Evolutionary conservation across 2,888 invertebrate species (phyloP).

Genomic region (Ornithoptera priamus): DNA sequence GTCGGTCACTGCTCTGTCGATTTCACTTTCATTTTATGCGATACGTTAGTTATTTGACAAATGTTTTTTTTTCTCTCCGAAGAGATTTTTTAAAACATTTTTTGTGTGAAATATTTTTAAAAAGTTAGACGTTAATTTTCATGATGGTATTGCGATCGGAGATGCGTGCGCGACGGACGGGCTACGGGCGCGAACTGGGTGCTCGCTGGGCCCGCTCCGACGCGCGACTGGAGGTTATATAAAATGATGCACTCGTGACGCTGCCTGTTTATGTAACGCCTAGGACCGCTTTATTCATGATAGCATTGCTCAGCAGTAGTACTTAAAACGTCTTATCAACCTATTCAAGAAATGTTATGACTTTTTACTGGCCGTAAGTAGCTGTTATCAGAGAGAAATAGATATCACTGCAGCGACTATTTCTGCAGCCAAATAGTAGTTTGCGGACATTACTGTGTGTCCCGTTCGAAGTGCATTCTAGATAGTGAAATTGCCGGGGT

Average conservation of each 20-base stretch:
- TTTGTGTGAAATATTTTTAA: constrained; percentile 31
- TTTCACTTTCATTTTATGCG: constrained; percentile 72
- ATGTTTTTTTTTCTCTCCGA: constrained; percentile 26
- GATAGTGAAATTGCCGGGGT: too few species aligned
- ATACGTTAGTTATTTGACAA: constrained; percentile 29
- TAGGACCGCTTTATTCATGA: constrained; percentile 32
- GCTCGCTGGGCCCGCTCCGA: constrained; percentile 38
- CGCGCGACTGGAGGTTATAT: constrained; percentile 41
- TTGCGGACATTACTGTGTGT: too few species aligned
- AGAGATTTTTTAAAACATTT: constrained; percentile 27
- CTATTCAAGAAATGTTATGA: too few species aligned
- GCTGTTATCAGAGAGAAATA: too few species aligned
- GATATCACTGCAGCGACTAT: too few species aligned
- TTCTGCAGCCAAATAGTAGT: too few species aligned
- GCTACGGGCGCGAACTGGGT: constrained; percentile 43
- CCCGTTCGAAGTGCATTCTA: too few species aligned
- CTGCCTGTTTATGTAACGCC: constrained; percentile 42
- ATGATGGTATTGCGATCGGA: constrained; percentile 26
- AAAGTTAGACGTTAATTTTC: constrained; percentile 21
- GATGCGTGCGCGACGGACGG: constrained; percentile 42
- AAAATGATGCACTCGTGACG: constrained; percentile 42
- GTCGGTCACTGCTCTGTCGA: constrained; percentile 66
- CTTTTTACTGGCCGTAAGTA: too few species aligned
- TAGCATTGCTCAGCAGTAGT: constrained; percentile 40
- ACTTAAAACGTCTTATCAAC: constrained; percentile 12